Evolutionary conservation across 2,888 invertebrate genomes (phyloP), one percentile per base, ranked within the genome.

Genomic region (Chymomyza procnemis): DNA sequence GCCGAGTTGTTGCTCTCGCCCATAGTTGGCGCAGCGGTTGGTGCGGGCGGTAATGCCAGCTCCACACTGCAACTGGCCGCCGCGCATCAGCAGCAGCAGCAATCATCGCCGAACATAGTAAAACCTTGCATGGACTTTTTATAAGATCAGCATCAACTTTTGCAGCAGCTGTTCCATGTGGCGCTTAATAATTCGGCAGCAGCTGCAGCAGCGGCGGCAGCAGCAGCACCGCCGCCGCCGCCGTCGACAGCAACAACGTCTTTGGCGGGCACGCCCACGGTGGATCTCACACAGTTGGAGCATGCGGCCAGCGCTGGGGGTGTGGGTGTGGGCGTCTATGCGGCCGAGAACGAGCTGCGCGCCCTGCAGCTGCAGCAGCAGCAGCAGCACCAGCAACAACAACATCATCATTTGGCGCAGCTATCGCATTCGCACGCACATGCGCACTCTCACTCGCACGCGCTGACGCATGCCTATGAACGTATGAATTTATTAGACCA

Each of bases 81-180:
- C 50, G 90, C 87, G 58, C 85, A 85, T 41, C 89, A 90, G 65
- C 88, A 88, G n/a, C 88, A 88, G 63, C 90, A 91, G 59, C 89
- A 89, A 71, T 88, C 90, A n/a, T 89, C 91, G 78, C 90, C 90
- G 75, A 89, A 86, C 78, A 88, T 91, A 54, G 90, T 91, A 16
- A 91, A 91, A 74, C 91, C 91, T 54, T 91, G 91, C 77, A 91
- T 91, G 84, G 91, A 91, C 73, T 91, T 90, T 87, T 91, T 91
- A 91, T 91, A 90, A 90, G 91, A 90, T 88, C 90, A 90, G 86
- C 91, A 90, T 88, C 90, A 90, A 76, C 87, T 90, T 74, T 81
- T 90, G 87, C 90, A 90, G 85, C 90, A 90, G 84, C 90, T 90
- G 79, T 89, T 90, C 60, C 89, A 89, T 76, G 90, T 88, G 80